phyloP scores from a whole-genome alignment of 1,140 invertebrate species.

The Drosophila teissieri region DNA sequence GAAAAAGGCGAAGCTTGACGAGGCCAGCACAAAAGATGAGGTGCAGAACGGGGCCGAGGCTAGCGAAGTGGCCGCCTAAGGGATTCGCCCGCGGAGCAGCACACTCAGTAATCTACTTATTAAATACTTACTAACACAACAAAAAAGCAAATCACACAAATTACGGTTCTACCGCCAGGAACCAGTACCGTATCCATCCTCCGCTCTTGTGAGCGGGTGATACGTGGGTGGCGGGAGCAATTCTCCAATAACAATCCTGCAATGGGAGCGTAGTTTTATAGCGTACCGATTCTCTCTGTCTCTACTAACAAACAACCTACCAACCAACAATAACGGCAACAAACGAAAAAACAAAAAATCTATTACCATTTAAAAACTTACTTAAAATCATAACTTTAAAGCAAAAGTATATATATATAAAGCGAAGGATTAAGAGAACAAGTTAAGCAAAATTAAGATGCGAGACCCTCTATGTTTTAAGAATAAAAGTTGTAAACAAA shows the following conservation, averaged over 20 bases:
- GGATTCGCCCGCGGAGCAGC: conserved; percentile 36
- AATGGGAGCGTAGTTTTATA: conserved; percentile 73
- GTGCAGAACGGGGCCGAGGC: conserved; percentile 82
- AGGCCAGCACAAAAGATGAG: conserved; percentile 82
- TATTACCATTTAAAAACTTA: conserved; percentile 79
- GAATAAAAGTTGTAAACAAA: conserved; percentile 75
- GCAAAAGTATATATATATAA: conserved; percentile 69
- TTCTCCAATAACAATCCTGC: conserved; percentile 70
- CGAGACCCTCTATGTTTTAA: conserved; percentile 66
- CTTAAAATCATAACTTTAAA: conserved; percentile 79
- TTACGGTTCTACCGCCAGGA: conserved; percentile 20
- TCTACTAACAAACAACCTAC: conserved; percentile 67
- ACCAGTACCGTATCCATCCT: conserved; percentile 13
- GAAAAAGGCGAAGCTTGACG: conserved; percentile 83
- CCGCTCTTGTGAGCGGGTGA: conserved; percentile 1
- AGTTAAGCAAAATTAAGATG: conserved; percentile 66
- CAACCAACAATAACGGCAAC: conserved; percentile 48
- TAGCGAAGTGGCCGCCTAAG: conserved; percentile 83
- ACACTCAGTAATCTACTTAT: conserved; percentile 66
- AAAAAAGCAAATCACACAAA: conserved; percentile 53
- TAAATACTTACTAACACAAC: conserved; percentile 71
- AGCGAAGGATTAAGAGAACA: conserved; percentile 42
- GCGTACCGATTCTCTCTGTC: conserved; percentile 70
- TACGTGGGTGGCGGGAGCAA: conserved; percentile 15
- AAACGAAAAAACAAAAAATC: conserved; percentile 60